Evolutionary conservation across 2,797 vertebrate species (phyloP).

Genomic region (Spea hammondii): DNA sequence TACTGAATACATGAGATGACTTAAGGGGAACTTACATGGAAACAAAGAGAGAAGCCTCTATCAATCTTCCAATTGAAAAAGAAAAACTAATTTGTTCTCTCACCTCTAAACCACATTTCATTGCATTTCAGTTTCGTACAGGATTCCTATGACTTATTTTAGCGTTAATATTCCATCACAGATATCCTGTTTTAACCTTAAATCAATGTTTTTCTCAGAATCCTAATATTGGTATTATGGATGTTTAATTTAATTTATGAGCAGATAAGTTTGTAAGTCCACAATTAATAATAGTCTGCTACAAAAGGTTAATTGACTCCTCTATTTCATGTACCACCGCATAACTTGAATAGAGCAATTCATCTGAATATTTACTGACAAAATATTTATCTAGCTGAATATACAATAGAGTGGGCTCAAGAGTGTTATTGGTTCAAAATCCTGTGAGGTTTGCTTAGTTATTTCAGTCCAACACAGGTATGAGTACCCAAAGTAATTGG

Average conservation of each 20-base stretch:
- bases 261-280: conserved; percentile 16
- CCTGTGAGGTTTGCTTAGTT: conserved; percentile 22
- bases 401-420: conserved; percentile 18
- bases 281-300: conserved; percentile 22
- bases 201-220: not conserved
- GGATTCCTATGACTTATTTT: too few species aligned
- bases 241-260: conserved; percentile 29
- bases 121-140: too few species aligned
- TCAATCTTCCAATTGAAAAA: too few species aligned
- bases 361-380: conserved; percentile 7
- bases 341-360: conserved; percentile 23
- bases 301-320: conserved; percentile 39
- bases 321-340: conserved; percentile 16
- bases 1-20: too few species aligned
- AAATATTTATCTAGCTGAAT: conserved; percentile 39
- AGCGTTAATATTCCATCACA: too few species aligned
- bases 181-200: not conserved
- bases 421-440: conserved; percentile 36
- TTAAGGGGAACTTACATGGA: too few species aligned
- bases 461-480: conserved; percentile 26
- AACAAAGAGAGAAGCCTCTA: too few species aligned
- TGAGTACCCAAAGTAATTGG: conserved; percentile 39
- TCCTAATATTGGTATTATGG: conserved; percentile 4
- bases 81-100: too few species aligned
- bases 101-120: too few species aligned